Evolutionary conservation across 2,797 vertebrate species (phyloP).

Genomic region (Darevskia mixta): DNA sequence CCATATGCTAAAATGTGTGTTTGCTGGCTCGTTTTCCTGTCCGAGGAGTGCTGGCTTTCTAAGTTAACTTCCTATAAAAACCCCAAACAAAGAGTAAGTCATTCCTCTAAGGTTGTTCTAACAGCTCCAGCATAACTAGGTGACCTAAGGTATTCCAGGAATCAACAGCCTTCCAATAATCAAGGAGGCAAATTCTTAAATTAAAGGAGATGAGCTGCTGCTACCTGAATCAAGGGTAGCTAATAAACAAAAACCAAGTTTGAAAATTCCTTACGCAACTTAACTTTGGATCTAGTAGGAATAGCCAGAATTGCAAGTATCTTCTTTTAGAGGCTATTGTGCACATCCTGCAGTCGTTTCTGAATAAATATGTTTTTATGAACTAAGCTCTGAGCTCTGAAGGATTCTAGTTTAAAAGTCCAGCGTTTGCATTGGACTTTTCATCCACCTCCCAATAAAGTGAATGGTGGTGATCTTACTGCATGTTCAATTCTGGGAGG

Average conservation of each 20-base stretch:
- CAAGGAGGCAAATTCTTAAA: background rate
- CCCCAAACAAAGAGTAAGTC: background rate
- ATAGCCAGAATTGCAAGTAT: background rate
- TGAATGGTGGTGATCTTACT: background rate
- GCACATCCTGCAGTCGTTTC: background rate
- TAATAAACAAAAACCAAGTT: background rate
- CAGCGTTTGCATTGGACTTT: background rate
- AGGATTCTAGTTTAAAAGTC: background rate
- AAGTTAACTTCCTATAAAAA: background rate
- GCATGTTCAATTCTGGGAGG: background rate
- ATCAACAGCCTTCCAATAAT: too few relatives aligned
- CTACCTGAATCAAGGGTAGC: background rate
- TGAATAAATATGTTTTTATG: background rate
- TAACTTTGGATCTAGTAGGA: background rate
- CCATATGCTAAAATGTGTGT: background rate
- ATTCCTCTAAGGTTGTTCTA: too few relatives aligned
- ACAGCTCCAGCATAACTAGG: background rate
- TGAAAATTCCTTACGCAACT: background rate
- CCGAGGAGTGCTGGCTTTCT: background rate
- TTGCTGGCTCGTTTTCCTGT: background rate
- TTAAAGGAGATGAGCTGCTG: background rate
- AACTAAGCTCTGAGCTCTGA: background rate
- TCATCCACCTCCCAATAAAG: background rate
- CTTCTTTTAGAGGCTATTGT: background rate
- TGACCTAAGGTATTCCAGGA: background rate